Evolutionary conservation across 2,797 vertebrate species (phyloP).

Genomic region (Capromys pilorides): DNA sequence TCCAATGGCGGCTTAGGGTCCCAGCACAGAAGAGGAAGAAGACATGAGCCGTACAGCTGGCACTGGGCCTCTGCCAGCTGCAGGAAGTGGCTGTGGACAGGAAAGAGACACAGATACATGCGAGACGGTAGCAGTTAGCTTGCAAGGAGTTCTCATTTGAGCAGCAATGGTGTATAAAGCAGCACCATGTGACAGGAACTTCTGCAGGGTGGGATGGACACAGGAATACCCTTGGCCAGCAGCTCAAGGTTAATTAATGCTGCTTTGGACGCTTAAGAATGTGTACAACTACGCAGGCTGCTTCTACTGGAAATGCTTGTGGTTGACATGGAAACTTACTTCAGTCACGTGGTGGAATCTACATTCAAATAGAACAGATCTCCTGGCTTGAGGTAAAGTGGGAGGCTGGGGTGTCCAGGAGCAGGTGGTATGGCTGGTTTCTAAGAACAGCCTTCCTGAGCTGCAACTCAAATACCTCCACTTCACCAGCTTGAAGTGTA

Average conservation of each 20-base stretch:
- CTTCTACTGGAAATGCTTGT: not conserved
- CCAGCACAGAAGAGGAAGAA: not conserved
- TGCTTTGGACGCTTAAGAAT: not conserved
- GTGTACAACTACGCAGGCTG: not conserved
- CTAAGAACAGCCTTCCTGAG: not conserved
- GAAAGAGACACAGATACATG: not conserved
- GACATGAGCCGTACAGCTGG: not conserved
- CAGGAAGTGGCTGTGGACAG: not conserved
- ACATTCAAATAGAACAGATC: not conserved
- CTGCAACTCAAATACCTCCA: not conserved
- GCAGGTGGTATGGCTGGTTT: not conserved
- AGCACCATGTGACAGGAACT: not conserved
- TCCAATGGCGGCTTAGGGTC: not conserved
- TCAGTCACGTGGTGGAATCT: not conserved
- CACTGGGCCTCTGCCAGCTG: not conserved
- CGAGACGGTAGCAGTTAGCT: not conserved
- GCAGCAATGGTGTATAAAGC: not conserved
- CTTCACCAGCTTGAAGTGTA: not conserved
- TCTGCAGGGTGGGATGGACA: not conserved
- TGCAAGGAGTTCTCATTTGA: not conserved
- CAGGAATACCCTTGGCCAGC: not conserved
- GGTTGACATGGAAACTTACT: not conserved
- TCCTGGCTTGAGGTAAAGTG: not conserved
- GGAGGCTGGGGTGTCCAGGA: not conserved
- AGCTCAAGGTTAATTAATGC: not conserved